Conservation (phyloP, 2,797 vertebrate genomes). For the Otus scops region DNA sequence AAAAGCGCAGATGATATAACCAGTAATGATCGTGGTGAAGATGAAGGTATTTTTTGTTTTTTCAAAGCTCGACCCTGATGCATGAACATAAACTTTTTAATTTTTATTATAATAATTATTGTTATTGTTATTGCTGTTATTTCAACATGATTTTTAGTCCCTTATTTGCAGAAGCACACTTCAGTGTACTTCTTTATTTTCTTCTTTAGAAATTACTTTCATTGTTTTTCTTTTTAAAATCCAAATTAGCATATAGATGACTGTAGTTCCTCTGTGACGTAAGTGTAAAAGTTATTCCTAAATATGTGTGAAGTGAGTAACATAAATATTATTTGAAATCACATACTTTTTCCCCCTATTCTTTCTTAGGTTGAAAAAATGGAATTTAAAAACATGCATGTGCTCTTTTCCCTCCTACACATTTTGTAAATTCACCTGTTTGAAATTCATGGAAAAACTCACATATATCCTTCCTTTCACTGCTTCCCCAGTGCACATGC, state of each 20-base stretch:
- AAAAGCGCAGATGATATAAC: slow-evolving; percentile 87
- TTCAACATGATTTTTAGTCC: slow-evolving; percentile 50
- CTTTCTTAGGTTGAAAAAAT: slow-evolving; percentile 65
- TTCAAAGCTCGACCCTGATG: slow-evolving; percentile 78
- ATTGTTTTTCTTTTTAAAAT: slow-evolving; percentile 70
- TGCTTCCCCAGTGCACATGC: slow-evolving; percentile 15
- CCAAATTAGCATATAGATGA: slow-evolving; percentile 54
- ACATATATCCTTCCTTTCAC: slow-evolving; percentile 7
- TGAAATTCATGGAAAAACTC: neutral
- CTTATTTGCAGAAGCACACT: slow-evolving; percentile 60
- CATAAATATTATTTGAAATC: slow-evolving; percentile 41
- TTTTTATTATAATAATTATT: slow-evolving; percentile 44
- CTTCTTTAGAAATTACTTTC: slow-evolving; percentile 70
- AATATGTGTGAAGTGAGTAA: slow-evolving; percentile 55
- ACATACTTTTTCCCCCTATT: neutral
- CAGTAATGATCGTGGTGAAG: slow-evolving; percentile 88
- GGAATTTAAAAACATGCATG: slow-evolving; percentile 77
- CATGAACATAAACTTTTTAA: slow-evolving; percentile 80
- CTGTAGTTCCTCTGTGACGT: slow-evolving; percentile 18
- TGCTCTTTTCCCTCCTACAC: neutral
- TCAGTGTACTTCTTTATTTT: slow-evolving; percentile 58
- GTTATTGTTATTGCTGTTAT: slow-evolving; percentile 56
- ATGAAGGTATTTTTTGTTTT: slow-evolving; percentile 90
- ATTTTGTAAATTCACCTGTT: slow-evolving; percentile 36
- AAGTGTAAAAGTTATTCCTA: slow-evolving; percentile 40